Base-by-base conservation (phyloP, 2,888 invertebrate species). In the Ametastegia equiseti region DNA sequence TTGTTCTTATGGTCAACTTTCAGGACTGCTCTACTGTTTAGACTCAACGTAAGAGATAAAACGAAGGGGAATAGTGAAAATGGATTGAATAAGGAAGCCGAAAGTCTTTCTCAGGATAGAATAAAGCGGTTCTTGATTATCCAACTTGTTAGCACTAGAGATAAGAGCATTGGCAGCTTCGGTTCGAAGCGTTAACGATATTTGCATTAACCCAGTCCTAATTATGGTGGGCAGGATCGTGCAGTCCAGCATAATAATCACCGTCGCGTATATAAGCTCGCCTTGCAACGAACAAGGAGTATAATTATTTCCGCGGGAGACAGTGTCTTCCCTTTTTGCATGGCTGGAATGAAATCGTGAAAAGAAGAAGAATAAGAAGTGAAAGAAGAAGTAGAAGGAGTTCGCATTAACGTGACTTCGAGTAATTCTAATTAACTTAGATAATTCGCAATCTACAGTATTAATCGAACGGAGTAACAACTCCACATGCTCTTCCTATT, bases 241-340 rank as follows among this genome's bases (percentile, higher is more conserved):
- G 67, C 36, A 65, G 63, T 81, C 82, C 82, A 82, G 82, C 82
- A 82, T 82, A 60, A 82, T 84, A 84, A 84, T 84, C 83, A 83
- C 83, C 65, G 82, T 79, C 77, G 73, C 83, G 83, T 83, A 83
- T 84, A 83, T 75, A 60, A 71, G 60, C 23, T 30, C 30, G n/a
- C n/a, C 60, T 13, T 60, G 60, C 15, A 81, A 83, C n/a, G n/a
- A n/a, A n/a, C n/a, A n/a, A 54, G 73, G 73, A 81, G 71, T 42
- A 75, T 81, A 57, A 80, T 42, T 82, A 77, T 42, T 27, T 80
- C 71, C 27, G 23, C 50, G 39, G 75, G 69, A 84, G 60, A 30
- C 60, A 30, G 30, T 30, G 30, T 27, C 60, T 15, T 30, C 27
- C 30, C 82, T 81, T 82, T 82, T 83, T 82, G 82, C 81, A 82